Percentiles rank a stretch among this genome's conserved stretches.
Conservation (phyloP, 2,888 invertebrate species). For the Melitaea athalia region DNA sequence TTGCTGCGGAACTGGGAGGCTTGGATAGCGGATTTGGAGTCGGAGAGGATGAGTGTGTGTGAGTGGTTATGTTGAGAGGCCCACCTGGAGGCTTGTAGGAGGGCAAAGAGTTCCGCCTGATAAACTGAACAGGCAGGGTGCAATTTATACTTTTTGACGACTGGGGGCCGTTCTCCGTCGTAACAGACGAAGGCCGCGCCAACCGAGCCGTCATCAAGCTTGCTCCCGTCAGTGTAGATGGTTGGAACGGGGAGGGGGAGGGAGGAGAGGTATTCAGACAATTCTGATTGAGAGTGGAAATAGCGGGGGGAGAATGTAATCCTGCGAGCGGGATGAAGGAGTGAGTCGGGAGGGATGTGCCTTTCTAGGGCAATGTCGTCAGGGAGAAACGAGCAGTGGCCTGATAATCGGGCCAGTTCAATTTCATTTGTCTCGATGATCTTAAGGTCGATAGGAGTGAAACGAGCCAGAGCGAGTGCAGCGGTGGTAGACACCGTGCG, state of each 20-base stretch:
- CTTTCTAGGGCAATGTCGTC: background rate
- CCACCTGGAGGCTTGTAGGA: too few species aligned
- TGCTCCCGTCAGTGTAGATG: conserved; percentile 16
- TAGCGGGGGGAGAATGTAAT: background rate
- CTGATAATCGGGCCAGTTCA: background rate
- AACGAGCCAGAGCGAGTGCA: conserved; percentile 31
- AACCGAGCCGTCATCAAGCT: conserved; percentile 5
- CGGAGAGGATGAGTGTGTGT: too few species aligned
- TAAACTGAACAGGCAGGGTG: too few species aligned
- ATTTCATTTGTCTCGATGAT: background rate
- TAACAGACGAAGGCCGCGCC: conserved; percentile 21
- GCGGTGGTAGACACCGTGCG: conserved; percentile 29
- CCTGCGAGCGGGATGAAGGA: background rate
- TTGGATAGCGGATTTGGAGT: too few species aligned
- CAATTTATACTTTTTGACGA: too few species aligned
- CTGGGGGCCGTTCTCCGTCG: background rate
- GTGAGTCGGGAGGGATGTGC: background rate
- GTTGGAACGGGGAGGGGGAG: background rate
- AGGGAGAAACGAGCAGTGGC: background rate
- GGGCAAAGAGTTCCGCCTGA: too few species aligned
- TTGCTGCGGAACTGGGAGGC: too few species aligned
- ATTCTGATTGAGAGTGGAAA: background rate
- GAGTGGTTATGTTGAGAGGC: too few species aligned
- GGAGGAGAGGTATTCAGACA: background rate
- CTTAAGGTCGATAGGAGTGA: conserved; percentile 33